Conservation (phyloP, 2,113 vertebrate species). For the Daboia siamensis region DNA sequence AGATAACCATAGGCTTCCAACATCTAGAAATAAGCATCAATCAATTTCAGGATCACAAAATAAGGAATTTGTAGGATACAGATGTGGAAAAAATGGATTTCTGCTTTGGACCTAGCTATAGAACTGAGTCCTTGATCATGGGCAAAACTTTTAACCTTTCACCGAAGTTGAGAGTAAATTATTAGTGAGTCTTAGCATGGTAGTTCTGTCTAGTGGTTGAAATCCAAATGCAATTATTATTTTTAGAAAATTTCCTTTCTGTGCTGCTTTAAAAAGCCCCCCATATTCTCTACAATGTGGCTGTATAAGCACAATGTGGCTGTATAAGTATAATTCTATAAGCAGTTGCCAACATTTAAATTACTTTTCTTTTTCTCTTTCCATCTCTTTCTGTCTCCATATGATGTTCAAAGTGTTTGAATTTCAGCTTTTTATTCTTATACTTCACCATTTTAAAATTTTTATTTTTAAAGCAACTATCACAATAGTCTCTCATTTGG, state of each 20-base stretch:
- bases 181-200: not conserved
- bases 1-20: not conserved
- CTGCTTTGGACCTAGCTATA: not conserved
- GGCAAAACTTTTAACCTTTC: not conserved
- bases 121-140: not conserved
- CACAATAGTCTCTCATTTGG: not conserved
- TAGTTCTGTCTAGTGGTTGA: not conserved
- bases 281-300: not conserved
- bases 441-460: not conserved
- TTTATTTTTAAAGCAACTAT: not conserved
- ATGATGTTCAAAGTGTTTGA: not conserved
- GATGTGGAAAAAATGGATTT: not conserved
- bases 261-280: not conserved
- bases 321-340: not conserved
- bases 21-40: not conserved
- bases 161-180: not conserved
- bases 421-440: rapidly evolving
- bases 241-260: not conserved
- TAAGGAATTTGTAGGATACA: not conserved
- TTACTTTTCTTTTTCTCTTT: not conserved
- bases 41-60: not conserved
- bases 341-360: not conserved
- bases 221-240: not conserved
- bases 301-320: not conserved
- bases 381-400: not conserved